These are phyloP conservation scores for Drosophila helvetica DNA, from an alignment of 2,888 invertebrate species.

Conservation along the genomic window DNA sequence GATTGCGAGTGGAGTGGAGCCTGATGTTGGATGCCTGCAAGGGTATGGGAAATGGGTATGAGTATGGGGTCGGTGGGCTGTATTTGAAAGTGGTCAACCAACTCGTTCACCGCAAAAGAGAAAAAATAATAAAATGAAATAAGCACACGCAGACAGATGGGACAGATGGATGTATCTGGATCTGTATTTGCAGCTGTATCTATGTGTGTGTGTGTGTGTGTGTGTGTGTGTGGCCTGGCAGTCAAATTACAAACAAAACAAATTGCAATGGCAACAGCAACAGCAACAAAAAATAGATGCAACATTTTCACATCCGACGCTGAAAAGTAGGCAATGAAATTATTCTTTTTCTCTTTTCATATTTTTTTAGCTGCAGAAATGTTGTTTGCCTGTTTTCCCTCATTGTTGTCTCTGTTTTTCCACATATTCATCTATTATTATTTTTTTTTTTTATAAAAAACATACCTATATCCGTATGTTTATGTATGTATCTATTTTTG, in stretches of 20 bases:
- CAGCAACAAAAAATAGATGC: conserved; percentile 16
- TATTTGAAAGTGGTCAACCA: conserved; percentile 82
- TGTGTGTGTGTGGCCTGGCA: conserved; percentile 44
- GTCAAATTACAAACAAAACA: conserved; percentile 77
- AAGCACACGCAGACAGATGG: conserved; percentile 44
- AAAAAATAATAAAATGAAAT: conserved; percentile 71
- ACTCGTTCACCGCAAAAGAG: conserved; percentile 81
- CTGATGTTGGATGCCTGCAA: not conserved
- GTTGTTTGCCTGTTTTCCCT: conserved; percentile 11
- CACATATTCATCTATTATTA: not conserved
- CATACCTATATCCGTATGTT: not conserved
- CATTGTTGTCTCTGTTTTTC: not conserved
- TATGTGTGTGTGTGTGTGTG: conserved; percentile 5
- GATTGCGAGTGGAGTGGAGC: not conserved
- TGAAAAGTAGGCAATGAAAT: conserved; percentile 70
- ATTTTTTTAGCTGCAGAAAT: conserved; percentile 1
- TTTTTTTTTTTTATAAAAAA: not conserved
- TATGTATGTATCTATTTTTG: conserved; percentile 19
- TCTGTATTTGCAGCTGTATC: conserved; percentile 1
- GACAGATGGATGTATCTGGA: conserved; percentile 10
- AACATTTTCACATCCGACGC: conserved; percentile 54
- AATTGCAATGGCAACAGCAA: conserved; percentile 52
- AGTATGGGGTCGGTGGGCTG: conserved; percentile 47
- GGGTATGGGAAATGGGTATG: conserved; percentile 9
- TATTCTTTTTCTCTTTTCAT: conserved; percentile 19